Evolutionary conservation across 2,113 vertebrate species (phyloP), one percentile per base, ranked within the genome.

Genomic region (Azemiops feae): DNA sequence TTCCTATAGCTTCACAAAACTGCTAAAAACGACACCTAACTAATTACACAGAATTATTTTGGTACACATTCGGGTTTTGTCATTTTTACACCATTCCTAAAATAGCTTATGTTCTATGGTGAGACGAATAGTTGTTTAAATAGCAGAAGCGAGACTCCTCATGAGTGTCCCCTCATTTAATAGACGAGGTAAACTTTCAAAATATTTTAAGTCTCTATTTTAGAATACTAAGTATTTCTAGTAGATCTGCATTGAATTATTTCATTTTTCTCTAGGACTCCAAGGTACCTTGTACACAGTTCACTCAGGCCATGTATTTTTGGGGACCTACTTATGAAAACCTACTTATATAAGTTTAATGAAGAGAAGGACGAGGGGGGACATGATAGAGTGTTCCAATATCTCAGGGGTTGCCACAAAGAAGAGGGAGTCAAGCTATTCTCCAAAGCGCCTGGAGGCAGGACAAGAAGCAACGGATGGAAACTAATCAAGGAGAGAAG

Each of bases 181-280:
- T 88, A 94, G 92, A 94, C 18, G 30, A 90, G 0, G 0, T 45
- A 95, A 96, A n/a, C 39, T 14, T 74, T 95, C 89, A 88, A 45
- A 85, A 87, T 89, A 69, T 1, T 93, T 96, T 94, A 54, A 93
- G 47, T 47, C 47, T 91, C 89, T 58, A 89, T 96, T 95, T 95
- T 91, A 90, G n/a, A 96, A 45, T 20, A 88, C 86, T 23, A 95
- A 94, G 94, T n/a, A 95, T n/a, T 85, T 20, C 47, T 64, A 93
- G 92, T 92, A 95, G 94, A 91, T 30, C 93, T 93, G 47, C 16
- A 88, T 91, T 23, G 94, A 96, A 94, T 94, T 95, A 96, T 55
- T 95, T 91, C 64, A 95, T 50, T 87, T 93, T 87, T 34, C 69
- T 50, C 43, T 14, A 1, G 10, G 92, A 91, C 23, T 58, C 45